Evolutionary conservation across 2,797 vertebrate genomes (phyloP).

Genomic region (Helicolenus hilgendorfi): DNA sequence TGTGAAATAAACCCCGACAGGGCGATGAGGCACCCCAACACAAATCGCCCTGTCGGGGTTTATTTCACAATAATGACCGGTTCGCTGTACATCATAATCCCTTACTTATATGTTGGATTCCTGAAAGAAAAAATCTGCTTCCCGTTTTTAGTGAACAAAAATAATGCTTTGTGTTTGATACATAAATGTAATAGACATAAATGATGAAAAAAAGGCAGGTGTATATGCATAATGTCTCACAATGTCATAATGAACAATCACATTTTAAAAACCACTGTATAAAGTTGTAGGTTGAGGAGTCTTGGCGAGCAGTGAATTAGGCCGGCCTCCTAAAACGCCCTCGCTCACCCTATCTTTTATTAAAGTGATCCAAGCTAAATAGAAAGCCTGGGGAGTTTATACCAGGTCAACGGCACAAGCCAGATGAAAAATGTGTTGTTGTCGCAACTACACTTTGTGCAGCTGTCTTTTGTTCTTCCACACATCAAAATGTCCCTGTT

Average conservation of each 20-base stretch:
- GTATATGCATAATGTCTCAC: neutral
- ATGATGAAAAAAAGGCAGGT: neutral
- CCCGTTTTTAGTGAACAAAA: neutral
- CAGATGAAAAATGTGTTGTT: conserved; percentile 39
- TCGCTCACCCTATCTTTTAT: neutral
- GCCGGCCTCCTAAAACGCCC: neutral
- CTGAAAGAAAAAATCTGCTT: neutral
- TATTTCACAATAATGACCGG: no score
- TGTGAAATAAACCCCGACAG: no score
- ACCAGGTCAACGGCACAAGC: conserved; percentile 32
- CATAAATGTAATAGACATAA: neutral
- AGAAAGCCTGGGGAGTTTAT: conserved; percentile 56
- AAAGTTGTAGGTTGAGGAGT: neutral
- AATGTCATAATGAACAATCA: neutral
- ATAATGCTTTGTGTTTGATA: neutral
- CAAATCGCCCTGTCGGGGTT: no score
- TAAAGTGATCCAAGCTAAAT: conserved; percentile 70
- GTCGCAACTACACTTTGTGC: conserved; percentile 32
- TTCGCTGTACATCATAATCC: no score
- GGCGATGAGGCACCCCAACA: no score
- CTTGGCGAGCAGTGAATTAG: neutral
- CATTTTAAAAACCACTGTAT: neutral
- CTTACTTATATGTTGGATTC: neutral
- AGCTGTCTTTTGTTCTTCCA: conserved; percentile 63
- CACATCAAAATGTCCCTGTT: conserved; percentile 5